phyloP scores from a whole-genome alignment of 2,113 vertebrate species.

The Chloebia gouldiae region DNA sequence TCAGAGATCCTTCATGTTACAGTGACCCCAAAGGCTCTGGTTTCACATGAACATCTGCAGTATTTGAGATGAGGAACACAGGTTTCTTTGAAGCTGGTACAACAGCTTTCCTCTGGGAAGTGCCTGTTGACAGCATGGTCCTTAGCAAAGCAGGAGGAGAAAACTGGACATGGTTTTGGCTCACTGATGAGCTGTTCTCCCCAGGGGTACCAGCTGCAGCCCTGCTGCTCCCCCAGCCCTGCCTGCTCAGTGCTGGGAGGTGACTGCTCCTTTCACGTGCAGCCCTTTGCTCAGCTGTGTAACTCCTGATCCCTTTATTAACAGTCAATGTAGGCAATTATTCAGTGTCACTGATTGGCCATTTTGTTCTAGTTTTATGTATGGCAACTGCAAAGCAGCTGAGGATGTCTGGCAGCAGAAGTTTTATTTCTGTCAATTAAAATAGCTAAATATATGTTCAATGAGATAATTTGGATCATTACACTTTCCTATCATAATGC shows the following conservation, averaged over 20 bases:
- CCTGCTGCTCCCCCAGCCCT: background rate
- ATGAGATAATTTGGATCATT: slow-evolving; percentile 3
- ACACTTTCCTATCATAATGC: background rate
- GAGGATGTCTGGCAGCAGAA: background rate
- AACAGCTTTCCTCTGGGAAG: background rate
- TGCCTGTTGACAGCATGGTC: rapidly evolving
- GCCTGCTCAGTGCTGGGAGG: background rate
- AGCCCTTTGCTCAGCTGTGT: background rate
- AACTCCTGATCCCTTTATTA: background rate
- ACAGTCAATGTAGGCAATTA: background rate
- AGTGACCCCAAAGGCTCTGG: background rate
- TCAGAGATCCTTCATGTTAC: background rate
- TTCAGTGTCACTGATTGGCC: background rate
- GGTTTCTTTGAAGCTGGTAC: background rate
- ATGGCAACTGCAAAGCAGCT: background rate
- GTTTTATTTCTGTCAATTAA: slow-evolving; percentile 4
- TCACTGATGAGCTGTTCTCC: background rate
- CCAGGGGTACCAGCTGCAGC: background rate
- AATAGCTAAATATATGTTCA: background rate
- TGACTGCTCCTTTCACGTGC: background rate
- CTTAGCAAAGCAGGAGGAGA: background rate
- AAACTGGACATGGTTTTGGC: background rate
- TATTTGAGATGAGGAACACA: rapidly evolving
- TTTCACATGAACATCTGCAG: background rate
- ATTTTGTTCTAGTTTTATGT: background rate